These are phyloP conservation scores for Eumaeus atala DNA, from an alignment of 1,140 invertebrate genomes.

Conservation along the genomic window DNA sequence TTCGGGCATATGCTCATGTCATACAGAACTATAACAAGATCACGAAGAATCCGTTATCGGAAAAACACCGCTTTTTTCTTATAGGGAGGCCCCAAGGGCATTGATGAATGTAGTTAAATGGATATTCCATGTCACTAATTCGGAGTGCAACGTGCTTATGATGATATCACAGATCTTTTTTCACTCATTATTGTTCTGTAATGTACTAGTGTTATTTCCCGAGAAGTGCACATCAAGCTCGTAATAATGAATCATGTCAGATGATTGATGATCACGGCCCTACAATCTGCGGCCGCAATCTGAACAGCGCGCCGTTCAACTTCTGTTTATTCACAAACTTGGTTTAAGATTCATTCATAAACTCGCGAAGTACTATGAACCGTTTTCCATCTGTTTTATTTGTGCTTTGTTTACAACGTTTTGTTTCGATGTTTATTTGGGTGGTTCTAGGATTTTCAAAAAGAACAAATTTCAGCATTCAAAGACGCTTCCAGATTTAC, in stretches of 20 bases:
- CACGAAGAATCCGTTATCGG: too few relatives aligned
- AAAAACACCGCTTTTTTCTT: too few relatives aligned
- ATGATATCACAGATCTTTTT: too few relatives aligned
- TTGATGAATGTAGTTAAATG: too few relatives aligned
- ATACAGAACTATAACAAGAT: too few relatives aligned
- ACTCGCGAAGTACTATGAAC: neutral
- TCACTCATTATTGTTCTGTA: too few relatives aligned
- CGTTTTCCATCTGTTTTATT: constrained; percentile 1
- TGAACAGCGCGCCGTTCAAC: neutral
- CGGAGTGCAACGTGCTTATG: too few relatives aligned
- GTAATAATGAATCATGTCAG: constrained; percentile 4
- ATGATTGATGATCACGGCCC: neutral
- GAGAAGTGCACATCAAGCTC: constrained; percentile 4
- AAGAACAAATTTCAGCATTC: constrained; percentile 16
- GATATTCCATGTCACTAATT: too few relatives aligned
- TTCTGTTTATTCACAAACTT: constrained; percentile 6
- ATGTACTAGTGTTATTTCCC: neutral
- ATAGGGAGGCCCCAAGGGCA: too few relatives aligned
- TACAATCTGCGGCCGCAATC: neutral
- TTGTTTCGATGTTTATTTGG: neutral
- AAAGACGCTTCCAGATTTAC: constrained; percentile 20
- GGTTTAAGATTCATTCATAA: constrained; percentile 7
- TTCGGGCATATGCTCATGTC: too few relatives aligned
- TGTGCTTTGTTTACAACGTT: neutral
- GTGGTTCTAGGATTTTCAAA: neutral